Base-by-base conservation (phyloP, 2,888 invertebrate genomes). In the Hoplodrina ambigua region DNA sequence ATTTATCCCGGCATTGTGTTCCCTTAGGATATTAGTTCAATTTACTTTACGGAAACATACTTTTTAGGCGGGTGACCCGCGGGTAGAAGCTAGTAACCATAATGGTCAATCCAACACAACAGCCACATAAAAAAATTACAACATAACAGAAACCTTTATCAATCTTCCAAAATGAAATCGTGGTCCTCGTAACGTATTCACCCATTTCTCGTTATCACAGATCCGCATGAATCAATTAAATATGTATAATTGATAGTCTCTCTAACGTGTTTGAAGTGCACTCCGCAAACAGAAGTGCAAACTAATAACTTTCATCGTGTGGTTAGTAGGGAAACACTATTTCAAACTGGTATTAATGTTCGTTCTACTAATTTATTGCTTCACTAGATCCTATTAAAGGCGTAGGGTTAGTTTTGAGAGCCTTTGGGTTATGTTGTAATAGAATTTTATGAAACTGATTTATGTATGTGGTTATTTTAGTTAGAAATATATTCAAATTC, bases 391-490 rank as follows among this genome's bases (percentile, higher is more conserved):
- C 82, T 67, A 76, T 83, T 82, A 78, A 81, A 83, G 74, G 69
- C 68, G 59, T 64, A 67, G 70, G 84, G 82, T 72, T 75, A 76
- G 75, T 82, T 83, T 78, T 74, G 72, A 79, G 60, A 72, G 78
- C 65, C 66, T 62, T 69, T 62, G 58, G 81, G 74, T 70, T 82
- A 67, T 75, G 71, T 81, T 67, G 53, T 78, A 81, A 81, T 75
- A 81, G 78, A 76, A 81, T 82, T 83, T 76, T 81, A 78, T 72
- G 53, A 78, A 73, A 66, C 50, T 81, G 79, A 83, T 83, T 82
- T 82, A 82, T 79, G 54, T 72, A 7, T 49, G 64, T 1, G 50
- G 56, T 65, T 70, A 44, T 50, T 55, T 52, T 49, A 66, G 46
- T 11, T 30, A 33, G 62, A 56, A 56, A 59, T 20, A 46, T 74